phyloP scores from a whole-genome alignment of 2,113 vertebrate species.

The Erythrolamprus reginae region DNA sequence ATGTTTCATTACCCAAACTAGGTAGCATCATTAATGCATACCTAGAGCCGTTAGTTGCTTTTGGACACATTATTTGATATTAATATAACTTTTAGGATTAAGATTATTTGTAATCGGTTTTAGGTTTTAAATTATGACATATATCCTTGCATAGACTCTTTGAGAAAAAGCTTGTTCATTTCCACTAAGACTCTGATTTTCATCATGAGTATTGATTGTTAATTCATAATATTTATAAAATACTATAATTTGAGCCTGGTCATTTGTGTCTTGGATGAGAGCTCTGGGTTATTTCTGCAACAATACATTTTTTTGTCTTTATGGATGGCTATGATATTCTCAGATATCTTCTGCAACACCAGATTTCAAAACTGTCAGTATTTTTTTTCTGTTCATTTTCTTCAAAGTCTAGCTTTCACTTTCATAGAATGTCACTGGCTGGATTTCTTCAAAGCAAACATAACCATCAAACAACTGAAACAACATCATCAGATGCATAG shows the following conservation, averaged over 20 bases:
- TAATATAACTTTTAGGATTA: not conserved
- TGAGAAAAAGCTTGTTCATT: not conserved
- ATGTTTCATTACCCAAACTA: not conserved
- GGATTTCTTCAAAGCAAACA: not conserved
- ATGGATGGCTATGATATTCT: not conserved
- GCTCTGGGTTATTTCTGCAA: not conserved
- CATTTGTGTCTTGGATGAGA: not conserved
- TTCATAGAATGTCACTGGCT: not conserved
- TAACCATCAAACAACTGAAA: not conserved
- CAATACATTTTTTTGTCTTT: not conserved
- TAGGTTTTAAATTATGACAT: not conserved
- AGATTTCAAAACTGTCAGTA: not conserved
- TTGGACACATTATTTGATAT: not conserved
- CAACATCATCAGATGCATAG: not conserved
- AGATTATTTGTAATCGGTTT: not conserved
- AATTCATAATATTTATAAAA: not conserved
- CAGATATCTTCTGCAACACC: not conserved
- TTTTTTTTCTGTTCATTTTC: not conserved
- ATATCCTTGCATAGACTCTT: not conserved
- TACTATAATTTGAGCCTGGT: not conserved
- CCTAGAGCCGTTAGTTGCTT: not conserved
- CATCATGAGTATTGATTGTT: not conserved
- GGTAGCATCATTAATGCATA: not conserved
- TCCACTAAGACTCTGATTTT: not conserved
- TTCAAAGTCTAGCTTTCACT: not conserved